Base-by-base conservation (phyloP, 2,888 invertebrate species). In the Cephus spinipes region DNA sequence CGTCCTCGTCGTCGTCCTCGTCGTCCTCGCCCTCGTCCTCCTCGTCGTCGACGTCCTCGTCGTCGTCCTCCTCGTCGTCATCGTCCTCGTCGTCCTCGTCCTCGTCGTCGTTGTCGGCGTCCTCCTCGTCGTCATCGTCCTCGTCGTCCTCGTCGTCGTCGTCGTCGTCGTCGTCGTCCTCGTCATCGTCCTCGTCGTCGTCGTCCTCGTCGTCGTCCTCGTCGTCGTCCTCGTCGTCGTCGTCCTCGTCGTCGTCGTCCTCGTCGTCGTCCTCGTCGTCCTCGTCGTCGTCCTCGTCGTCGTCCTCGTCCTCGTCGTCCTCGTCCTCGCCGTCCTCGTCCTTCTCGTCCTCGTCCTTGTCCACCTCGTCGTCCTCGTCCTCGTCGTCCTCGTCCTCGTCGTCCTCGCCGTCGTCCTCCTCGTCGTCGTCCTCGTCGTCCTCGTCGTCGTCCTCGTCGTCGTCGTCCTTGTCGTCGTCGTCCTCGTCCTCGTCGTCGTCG, bases 141-240 rank as follows among this genome's bases (percentile, higher is more conserved):
- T 74, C 74, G n/a, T 33, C 32, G 69, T 73, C 76, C 69, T 36
- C 35, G 34, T 76, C 76, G 31, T 55, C 55, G 30, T 76, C 76
- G 4, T 75, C 75, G 75, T 75, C 55, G 75, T 75, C 55, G 33
- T 55, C 55, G 55, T 71, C 35, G 36, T 77, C 34, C 40, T 69
- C 31, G 71, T 12, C 77, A 30, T 36, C 12, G n/a, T 73, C 77
- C 69, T 35, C 68, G 68, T 68, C 68, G 12, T 68, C 68, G 68
- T 68, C 68, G 68, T 55, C 77, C 32, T 36, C 40, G 68, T 68
- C 68, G 12, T 68, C 68, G 68, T 68, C 68, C 68, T 68, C 68
- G 68, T 68, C 68, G 12, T 68, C 68, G 68, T 68, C 68, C 68
- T 68, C 68, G 68, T 68, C 68, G 68, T 68, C 68, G 12, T 68